Conservation (phyloP, 2,113 vertebrate genomes). For the Solenodon paradoxus region DNA sequence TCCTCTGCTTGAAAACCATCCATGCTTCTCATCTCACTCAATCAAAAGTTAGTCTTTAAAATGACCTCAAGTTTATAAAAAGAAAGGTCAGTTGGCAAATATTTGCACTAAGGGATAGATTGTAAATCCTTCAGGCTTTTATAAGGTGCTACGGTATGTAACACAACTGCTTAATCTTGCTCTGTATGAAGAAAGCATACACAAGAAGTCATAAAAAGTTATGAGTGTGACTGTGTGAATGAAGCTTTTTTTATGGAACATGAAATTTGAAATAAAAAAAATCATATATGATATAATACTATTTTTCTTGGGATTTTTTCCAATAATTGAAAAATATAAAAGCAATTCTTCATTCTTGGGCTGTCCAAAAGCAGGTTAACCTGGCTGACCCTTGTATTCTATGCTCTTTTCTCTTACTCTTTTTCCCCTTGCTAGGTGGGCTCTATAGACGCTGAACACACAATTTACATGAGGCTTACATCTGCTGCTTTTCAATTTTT, state of each 20-base stretch:
- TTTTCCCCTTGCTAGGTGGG: neutral
- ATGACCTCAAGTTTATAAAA: neutral
- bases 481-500: neutral
- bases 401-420: neutral
- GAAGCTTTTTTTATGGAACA: neutral
- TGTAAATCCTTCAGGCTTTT: neutral
- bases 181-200: neutral
- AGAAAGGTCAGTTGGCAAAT: neutral
- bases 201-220: neutral
- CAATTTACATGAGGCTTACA: neutral
- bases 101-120: neutral
- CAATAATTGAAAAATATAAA: neutral
- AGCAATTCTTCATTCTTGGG: neutral
- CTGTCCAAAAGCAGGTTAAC: neutral
- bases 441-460: neutral
- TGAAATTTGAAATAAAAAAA: neutral
- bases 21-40: neutral
- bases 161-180: neutral
- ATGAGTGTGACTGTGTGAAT: neutral
- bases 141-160: accelerated
- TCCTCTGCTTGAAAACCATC: neutral
- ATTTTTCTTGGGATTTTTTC: neutral
- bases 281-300: neutral
- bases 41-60: neutral
- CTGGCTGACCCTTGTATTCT: neutral